These are phyloP conservation scores for Melanerpes aurifrons DNA, from an alignment of 2,113 vertebrate genomes.

Conservation along the genomic window DNA sequence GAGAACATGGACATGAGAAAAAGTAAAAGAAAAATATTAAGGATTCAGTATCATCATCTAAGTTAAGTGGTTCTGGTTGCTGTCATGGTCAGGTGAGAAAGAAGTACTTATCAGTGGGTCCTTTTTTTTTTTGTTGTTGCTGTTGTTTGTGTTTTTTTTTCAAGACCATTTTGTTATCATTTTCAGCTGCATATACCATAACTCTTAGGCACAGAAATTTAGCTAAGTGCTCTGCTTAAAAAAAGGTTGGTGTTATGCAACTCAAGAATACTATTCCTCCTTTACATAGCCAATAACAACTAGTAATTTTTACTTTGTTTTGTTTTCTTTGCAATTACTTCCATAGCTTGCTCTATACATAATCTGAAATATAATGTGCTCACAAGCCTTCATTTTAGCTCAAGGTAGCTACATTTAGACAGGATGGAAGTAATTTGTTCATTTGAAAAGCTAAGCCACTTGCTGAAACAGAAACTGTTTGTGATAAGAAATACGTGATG, in stretches of 20 bases:
- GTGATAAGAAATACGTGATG: not conserved
- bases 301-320: not conserved
- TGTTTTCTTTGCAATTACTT: not conserved
- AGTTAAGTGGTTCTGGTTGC: not conserved
- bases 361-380: not conserved
- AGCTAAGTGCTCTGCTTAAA: not conserved
- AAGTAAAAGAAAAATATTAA: not conserved
- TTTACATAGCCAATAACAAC: not conserved
- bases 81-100: not conserved
- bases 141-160: not conserved
- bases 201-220: not conserved
- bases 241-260: not conserved
- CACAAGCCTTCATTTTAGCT: not conserved
- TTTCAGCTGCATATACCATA: not conserved
- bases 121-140: not conserved
- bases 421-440: conserved; percentile 4
- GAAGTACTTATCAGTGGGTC: too few species aligned
- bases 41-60: not conserved
- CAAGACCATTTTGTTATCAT: not conserved
- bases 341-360: not conserved
- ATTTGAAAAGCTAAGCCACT: not conserved
- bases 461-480: not conserved
- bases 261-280: not conserved
- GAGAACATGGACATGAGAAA: not conserved
- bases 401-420: not conserved